Evolutionary conservation across 2,797 vertebrate genomes (phyloP), one percentile per base, ranked within the genome.

Genomic region (Geotrypetes seraphini): DNA sequence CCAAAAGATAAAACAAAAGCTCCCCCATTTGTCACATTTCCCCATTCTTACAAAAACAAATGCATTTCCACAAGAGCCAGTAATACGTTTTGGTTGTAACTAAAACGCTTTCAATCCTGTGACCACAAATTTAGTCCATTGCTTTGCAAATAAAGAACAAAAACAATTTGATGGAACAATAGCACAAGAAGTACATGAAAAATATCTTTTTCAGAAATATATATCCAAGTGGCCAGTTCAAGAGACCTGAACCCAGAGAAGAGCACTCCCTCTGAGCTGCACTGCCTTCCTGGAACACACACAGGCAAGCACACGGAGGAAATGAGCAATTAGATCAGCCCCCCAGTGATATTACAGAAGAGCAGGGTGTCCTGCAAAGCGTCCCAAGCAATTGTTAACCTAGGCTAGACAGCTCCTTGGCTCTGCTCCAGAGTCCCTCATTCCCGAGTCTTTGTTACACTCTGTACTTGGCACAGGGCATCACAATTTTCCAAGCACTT

Each of bases 401-500:
- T 31, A 39, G 43, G 30, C 10, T 38, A 36, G 71, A 70, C 53
- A 47, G 35, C 34, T 61, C 51, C 44, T 63, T 66, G 63, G 63
- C 64, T 49, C 33, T 16, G 43, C 29, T 37, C 53, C 36, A 43
- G 44, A 48, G n/a, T 63, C 47, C 57, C 38, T 52, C 48, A 53
- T 47, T 47, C 56, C 39, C 36, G 28, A 37, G 38, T 49, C 50
- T 66, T 56, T 64, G 53, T 60, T 55, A 51, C 55, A 64, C 47
- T 49, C 48, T 65, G 52, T 40, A 40, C 57, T 66, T 69, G 48
- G 58, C 55, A 44, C 41, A 17, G 32, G 37, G 29, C 22, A 39
- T 28, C 44, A 40, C 42, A 19, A 46, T 65, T 66, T 66, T 57
- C 55, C 63, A 63, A 43, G 51, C 48, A 43, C 32, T 41, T 39